Evolutionary conservation across 2,113 vertebrate species (phyloP), one percentile per base, ranked within the genome.

Genomic region (Planiliza haematocheilus): DNA sequence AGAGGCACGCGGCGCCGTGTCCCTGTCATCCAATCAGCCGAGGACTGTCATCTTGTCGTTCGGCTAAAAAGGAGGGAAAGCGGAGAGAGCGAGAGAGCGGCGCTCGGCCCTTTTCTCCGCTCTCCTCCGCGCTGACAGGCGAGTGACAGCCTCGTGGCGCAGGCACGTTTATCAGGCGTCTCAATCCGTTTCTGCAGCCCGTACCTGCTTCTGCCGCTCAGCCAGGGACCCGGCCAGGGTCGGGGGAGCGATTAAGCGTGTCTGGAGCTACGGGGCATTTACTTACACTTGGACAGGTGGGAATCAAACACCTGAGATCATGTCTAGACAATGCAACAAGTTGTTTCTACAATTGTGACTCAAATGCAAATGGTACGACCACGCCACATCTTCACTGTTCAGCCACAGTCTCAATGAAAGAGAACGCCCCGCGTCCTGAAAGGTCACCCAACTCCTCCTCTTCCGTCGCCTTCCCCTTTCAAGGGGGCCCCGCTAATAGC

Each of bases 61-160:
- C 41, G n/a, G 65, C n/a, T 18, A 39, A 49, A 30, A 51, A 70
- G 39, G 18, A 39, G 58, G 75, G 51, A 42, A 14, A 39, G 57
- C 42, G 30, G 34, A 64, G 55, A 71, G 53, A 66, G n/a, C n/a
- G n/a, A 58, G 76, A 2, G 24, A 30, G 20, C 45, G 10, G 58
- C 2, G 18, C 36, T n/a, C n/a, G n/a, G n/a, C n/a, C n/a, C 69
- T 68, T 65, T 70, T 75, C 71, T 73, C 57, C 7, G 2, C 30
- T 56, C 48, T 58, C 69, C 52, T 18, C 42, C 48, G 21, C 55
- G 7, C 24, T 86, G 87, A 88, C 83, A 68, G 11, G 52, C 39
- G 3, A 53, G 37, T 74, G 88, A 89, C 86, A 86, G 83, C 64
- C 85, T 85, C 62, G 78, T 64, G 65, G 73, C 49, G 18, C 30